Evolutionary conservation across 1,140 invertebrate species (phyloP).

Genomic region (Andrena cerasifolii): DNA sequence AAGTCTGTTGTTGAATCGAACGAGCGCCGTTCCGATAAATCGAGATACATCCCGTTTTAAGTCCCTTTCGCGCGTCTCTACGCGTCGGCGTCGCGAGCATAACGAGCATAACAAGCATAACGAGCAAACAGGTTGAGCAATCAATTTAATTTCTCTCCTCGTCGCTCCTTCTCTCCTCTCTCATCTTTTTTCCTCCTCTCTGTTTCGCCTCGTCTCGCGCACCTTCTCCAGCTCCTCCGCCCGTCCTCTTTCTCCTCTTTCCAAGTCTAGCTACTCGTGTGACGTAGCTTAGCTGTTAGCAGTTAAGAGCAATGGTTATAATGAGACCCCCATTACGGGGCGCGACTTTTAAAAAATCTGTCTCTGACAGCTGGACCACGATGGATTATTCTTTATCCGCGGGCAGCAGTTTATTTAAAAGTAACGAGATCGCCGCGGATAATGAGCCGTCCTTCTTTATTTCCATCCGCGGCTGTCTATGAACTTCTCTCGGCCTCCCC

Average conservation of each 20-base stretch:
- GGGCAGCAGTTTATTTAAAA: conserved; percentile 59
- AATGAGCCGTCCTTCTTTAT: conserved; percentile 57
- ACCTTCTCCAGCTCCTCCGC: not conserved
- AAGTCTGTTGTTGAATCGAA: not conserved
- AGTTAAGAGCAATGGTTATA: conserved; percentile 70
- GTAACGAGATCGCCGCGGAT: conserved; percentile 58
- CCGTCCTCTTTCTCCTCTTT: not conserved
- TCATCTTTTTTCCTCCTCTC: not conserved
- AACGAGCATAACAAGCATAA: conserved; percentile 60
- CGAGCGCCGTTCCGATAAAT: conserved; percentile 29
- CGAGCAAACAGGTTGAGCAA: conserved; percentile 74
- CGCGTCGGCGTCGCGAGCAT: conserved; percentile 31
- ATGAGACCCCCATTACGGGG: conserved; percentile 73
- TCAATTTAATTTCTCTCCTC: conserved; percentile 73
- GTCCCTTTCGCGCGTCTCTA: conserved; percentile 29
- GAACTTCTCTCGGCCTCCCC: conserved; percentile 26
- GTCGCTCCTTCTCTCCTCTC: not conserved
- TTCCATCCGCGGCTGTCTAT: conserved; percentile 43
- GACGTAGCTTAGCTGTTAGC: conserved; percentile 68
- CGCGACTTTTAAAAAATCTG: conserved; percentile 74
- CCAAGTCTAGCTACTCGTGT: conserved; percentile 55
- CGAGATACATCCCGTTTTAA: conserved; percentile 28
- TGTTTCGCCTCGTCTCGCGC: not conserved
- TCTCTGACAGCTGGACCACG: conserved; percentile 70
- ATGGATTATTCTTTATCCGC: conserved; percentile 68